phyloP scores from a whole-genome alignment of 2,888 invertebrate genomes.

The Leistus spinibarbis region DNA sequence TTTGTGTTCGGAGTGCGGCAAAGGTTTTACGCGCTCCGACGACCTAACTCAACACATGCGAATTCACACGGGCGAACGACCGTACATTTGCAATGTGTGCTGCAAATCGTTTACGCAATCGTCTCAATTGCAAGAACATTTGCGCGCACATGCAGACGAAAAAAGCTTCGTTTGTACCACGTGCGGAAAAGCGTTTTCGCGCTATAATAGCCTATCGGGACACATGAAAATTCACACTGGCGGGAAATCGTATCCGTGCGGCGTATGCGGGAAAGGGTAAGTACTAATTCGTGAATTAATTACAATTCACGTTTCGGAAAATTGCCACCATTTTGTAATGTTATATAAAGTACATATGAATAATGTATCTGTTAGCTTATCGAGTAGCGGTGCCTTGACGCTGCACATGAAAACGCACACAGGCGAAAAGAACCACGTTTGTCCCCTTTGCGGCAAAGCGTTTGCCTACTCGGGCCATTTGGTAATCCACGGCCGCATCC shows the following conservation, averaged over 20 bases:
- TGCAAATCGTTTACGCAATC: constrained; percentile 42
- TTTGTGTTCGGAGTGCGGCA: constrained; percentile 42
- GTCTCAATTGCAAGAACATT: constrained; percentile 42
- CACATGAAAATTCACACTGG: constrained; percentile 43
- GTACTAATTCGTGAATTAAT: neutral
- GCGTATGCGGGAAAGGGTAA: constrained; percentile 41
- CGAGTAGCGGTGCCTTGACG: constrained; percentile 40
- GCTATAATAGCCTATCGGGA: constrained; percentile 42
- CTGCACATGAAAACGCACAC: constrained; percentile 42
- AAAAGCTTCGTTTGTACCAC: constrained; percentile 41
- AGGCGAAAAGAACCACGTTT: constrained; percentile 41
- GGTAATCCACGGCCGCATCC: constrained; percentile 41
- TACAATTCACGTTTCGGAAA: neutral
- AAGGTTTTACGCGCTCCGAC: constrained; percentile 41
- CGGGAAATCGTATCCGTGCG: constrained; percentile 39
- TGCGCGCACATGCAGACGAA: constrained; percentile 41
- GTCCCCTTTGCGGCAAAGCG: constrained; percentile 40
- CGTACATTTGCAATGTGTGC: constrained; percentile 39
- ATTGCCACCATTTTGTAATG: neutral
- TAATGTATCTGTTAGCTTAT: constrained; percentile 28
- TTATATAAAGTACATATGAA: neutral
- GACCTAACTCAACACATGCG: constrained; percentile 41
- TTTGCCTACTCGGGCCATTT: constrained; percentile 42
- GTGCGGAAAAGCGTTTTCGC: constrained; percentile 41
- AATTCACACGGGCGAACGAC: constrained; percentile 43